These are phyloP conservation scores for Asobara japonica DNA, from an alignment of 1,140 invertebrate genomes.

Conservation along the genomic window DNA sequence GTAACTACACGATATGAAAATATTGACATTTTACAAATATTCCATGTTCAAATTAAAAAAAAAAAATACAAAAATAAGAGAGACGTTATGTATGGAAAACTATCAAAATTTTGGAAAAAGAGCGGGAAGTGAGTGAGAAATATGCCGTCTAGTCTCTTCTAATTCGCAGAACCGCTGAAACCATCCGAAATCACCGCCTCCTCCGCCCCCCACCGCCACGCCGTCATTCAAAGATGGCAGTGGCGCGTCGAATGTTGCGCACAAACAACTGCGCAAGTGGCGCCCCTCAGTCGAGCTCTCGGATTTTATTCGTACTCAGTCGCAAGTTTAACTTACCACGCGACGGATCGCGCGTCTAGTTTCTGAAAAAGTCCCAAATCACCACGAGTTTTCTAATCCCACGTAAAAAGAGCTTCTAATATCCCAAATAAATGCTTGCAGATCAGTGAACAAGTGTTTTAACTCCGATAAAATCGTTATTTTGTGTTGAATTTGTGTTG, in stretches of 20 bases:
- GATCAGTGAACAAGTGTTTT: too few species aligned
- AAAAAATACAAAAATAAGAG: too few species aligned
- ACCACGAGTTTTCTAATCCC: background rate
- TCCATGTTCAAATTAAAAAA: too few species aligned
- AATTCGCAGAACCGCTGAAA: background rate
- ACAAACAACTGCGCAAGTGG: constrained; percentile 38
- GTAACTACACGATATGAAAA: too few species aligned
- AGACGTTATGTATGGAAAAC: too few species aligned
- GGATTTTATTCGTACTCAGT: constrained; percentile 46
- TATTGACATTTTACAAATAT: too few species aligned
- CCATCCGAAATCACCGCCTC: background rate
- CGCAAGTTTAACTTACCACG: constrained; percentile 55
- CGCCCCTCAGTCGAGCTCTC: constrained; percentile 47
- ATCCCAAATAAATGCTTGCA: too few species aligned
- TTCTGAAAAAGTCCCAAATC: background rate
- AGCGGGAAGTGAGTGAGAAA: too few species aligned
- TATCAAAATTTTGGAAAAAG: too few species aligned
- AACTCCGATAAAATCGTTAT: too few species aligned
- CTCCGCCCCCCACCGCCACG: background rate
- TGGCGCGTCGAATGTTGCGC: constrained; percentile 41
- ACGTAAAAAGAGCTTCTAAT: too few species aligned
- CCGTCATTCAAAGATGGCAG: constrained; percentile 33
- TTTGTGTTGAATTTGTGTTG: too few species aligned
- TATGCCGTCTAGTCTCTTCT: background rate
- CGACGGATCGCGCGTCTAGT: constrained; percentile 36